Evolutionary conservation across 2,888 invertebrate species (phyloP).

Genomic region (Norana najaformis): DNA sequence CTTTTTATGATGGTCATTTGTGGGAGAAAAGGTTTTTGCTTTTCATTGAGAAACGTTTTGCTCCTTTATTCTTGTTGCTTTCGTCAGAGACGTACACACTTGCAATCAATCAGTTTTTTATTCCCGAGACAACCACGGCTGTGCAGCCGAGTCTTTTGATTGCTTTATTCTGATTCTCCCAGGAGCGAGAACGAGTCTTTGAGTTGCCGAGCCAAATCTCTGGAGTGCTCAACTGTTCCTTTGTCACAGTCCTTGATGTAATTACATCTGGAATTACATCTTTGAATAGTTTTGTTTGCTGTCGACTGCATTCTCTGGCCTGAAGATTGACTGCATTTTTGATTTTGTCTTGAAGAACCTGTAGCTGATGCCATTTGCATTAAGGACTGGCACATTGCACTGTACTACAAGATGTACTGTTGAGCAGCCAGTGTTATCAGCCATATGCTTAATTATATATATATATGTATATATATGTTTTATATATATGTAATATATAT

Average conservation of each 20-base stretch:
- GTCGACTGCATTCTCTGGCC: background rate
- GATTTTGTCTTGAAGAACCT: background rate
- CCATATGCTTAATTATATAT: background rate
- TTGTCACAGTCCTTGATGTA: background rate
- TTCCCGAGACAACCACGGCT: background rate
- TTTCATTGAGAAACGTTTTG: background rate
- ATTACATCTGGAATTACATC: background rate
- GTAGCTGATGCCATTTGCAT: background rate
- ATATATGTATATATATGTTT: no score
- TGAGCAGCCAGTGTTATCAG: background rate
- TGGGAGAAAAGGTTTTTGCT: background rate
- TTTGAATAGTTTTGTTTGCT: background rate
- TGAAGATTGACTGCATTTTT: background rate
- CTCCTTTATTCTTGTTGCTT: background rate
- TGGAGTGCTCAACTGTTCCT: background rate
- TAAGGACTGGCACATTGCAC: background rate
- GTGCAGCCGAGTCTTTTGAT: background rate
- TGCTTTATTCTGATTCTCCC: background rate
- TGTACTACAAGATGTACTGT: background rate
- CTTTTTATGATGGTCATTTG: background rate
- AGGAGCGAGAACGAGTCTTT: conserved; percentile 1
- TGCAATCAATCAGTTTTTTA: background rate
- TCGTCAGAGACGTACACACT: background rate
- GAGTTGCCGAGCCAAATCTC: background rate
- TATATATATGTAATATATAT: background rate